Conservation (phyloP, 1,140 invertebrate species). For the Amyelois transitella region DNA sequence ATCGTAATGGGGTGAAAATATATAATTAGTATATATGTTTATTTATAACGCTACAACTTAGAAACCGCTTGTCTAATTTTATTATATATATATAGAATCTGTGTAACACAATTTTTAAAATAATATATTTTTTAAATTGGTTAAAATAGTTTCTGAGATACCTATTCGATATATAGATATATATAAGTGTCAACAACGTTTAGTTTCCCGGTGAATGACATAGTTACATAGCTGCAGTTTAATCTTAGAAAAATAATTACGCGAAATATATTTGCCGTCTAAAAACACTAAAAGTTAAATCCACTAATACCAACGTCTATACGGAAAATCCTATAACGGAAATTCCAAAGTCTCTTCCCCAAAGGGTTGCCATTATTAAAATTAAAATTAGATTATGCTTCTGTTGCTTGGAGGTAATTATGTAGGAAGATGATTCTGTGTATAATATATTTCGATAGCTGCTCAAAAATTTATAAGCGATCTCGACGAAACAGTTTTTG, state of each 20-base stretch:
- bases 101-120: no score
- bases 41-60: no score
- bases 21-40: no score
- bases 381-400: conserved; percentile 71
- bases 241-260: no score
- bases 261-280: background rate
- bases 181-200: background rate
- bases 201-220: no score
- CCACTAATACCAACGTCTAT: background rate
- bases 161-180: background rate
- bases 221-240: no score
- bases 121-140: no score
- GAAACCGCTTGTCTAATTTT: no score
- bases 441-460: conserved; percentile 64
- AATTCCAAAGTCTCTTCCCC: conserved; percentile 48
- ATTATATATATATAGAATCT: no score
- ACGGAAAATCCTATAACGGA: conserved; percentile 21
- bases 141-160: background rate
- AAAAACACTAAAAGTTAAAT: no score
- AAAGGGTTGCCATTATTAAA: conserved; percentile 62
- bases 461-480: conserved; percentile 62
- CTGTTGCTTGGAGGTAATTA: conserved; percentile 62
- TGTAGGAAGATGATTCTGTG: conserved; percentile 53
- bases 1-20: no score
- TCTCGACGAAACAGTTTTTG: conserved; percentile 63